Percentiles rank a stretch among this genome's conserved stretches.
Evolutionary conservation across 2,113 vertebrate genomes (phyloP).

Genomic region (Eurystomus gularis): DNA sequence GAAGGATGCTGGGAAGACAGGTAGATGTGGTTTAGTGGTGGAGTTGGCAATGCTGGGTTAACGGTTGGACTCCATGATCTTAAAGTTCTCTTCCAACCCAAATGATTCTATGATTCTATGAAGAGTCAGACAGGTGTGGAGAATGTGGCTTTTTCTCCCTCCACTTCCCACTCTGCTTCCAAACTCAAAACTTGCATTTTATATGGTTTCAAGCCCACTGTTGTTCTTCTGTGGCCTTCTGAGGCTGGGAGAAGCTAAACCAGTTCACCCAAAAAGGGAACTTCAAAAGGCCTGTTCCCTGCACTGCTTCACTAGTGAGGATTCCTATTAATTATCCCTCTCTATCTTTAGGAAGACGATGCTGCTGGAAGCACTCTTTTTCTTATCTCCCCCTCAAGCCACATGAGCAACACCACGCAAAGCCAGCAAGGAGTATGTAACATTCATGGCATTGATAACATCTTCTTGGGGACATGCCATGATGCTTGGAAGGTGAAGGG

Average conservation of each 20-base stretch:
- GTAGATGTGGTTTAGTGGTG: neutral
- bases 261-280: neutral
- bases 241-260: neutral
- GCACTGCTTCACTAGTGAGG: neutral
- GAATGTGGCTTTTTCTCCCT: neutral
- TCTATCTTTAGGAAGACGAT: neutral
- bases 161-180: neutral
- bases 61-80: neutral
- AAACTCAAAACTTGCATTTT: neutral
- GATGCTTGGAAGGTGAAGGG: neutral
- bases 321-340: neutral
- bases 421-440: neutral
- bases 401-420: neutral
- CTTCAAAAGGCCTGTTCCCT: neutral
- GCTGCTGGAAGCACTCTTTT: neutral
- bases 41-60: neutral
- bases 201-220: neutral
- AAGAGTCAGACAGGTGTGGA: neutral
- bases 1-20: neutral
- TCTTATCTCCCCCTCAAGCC: neutral
- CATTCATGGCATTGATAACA: neutral
- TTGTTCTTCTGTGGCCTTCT: neutral
- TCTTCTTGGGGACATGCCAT: neutral
- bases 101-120: neutral
- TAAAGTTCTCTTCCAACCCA: neutral